Base-by-base conservation (phyloP, 1,140 invertebrate species). In the Meloidogyne hapla region DNA sequence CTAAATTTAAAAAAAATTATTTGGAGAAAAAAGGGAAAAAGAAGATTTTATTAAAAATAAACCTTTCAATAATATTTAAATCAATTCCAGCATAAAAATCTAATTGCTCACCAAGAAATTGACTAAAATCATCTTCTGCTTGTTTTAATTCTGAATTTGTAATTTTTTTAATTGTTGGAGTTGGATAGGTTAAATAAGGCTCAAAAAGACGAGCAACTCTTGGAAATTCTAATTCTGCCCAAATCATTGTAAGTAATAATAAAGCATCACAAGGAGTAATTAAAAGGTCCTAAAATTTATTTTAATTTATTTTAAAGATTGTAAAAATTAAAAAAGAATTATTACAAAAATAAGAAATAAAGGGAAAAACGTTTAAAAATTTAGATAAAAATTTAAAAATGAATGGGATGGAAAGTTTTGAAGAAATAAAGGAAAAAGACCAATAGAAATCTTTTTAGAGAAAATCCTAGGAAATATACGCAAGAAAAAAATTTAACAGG, bases 91-190 rank as follows among this genome's bases (percentile, higher is more conserved):
- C 18, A 74, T 15, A 56, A 56, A 26, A 1, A 21, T 5, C 5
- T 18, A 69, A 40, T 10, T 75, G 66, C 42, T 68, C 61, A 28
- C 28, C 38, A 26, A 77, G 56, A 68, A 76, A 28, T 10, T 77
- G 12, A 15, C 25, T 28, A 63, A 77, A 75, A 25, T 77, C 61
- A 45, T 77, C 62, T 48, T 77, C 62, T 8, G 40, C 21, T 21
- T 73, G 33, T 77, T 78, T 5, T 33, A 74, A 68, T 38, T 77
- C 76, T n/a, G 64, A 6, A 2, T 61, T 23, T 21, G n/a, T 42
- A 12, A 28, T 25, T 40, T 72, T 45, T 15, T 56, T n/a, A 56
- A n/a, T n/a, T 6, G 56, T 73, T 9, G 56, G 42, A 62, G 56
- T 12, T 13, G 70, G 70, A 33, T 13, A 48, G 2, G 25, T 73